These are phyloP conservation scores for Homarus gammarus DNA, from an alignment of 2,888 invertebrate species.

Conservation along the genomic window DNA sequence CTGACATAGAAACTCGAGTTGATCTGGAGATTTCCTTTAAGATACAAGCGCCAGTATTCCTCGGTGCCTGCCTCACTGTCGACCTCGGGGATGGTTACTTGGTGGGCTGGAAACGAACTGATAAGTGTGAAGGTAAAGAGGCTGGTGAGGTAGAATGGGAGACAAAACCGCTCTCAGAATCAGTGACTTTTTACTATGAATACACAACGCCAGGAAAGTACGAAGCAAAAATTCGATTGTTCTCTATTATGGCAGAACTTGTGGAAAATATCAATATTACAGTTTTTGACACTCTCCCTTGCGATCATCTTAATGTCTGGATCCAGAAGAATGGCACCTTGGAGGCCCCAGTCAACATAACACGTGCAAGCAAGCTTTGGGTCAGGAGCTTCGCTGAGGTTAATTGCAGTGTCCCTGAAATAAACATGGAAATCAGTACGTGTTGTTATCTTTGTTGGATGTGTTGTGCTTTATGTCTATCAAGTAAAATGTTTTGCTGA, in stretches of 20 bases:
- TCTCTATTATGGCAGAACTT: slow-evolving; percentile 43
- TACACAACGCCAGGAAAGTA: slow-evolving; percentile 33
- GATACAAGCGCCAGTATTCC: background rate
- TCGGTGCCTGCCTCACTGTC: slow-evolving; percentile 57
- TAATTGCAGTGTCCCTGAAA: slow-evolving; percentile 44
- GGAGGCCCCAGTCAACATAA: slow-evolving; percentile 47
- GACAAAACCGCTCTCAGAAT: background rate
- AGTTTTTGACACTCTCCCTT: slow-evolving; percentile 47
- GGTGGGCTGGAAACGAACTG: slow-evolving; percentile 49
- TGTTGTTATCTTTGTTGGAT: background rate
- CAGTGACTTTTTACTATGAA: slow-evolving; percentile 24
- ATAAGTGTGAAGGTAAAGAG: slow-evolving; percentile 47
- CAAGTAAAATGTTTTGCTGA: no score
- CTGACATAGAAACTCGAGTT: background rate
- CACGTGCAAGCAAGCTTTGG: slow-evolving; percentile 53
- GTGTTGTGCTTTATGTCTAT: no score
- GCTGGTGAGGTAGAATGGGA: slow-evolving; percentile 40
- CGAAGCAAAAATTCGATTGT: slow-evolving; percentile 5
- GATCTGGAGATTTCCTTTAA: slow-evolving; percentile 4
- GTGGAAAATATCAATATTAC: background rate
- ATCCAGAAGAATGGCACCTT: slow-evolving; percentile 43
- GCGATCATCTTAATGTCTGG: slow-evolving; percentile 17
- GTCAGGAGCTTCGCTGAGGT: slow-evolving; percentile 42
- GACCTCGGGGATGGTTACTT: slow-evolving; percentile 53
- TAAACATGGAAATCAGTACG: slow-evolving; percentile 52